Evolutionary conservation across 1,140 invertebrate species (phyloP), one percentile per base, ranked within the genome.

Genomic region (Macrotrachela quadricornifera): DNA sequence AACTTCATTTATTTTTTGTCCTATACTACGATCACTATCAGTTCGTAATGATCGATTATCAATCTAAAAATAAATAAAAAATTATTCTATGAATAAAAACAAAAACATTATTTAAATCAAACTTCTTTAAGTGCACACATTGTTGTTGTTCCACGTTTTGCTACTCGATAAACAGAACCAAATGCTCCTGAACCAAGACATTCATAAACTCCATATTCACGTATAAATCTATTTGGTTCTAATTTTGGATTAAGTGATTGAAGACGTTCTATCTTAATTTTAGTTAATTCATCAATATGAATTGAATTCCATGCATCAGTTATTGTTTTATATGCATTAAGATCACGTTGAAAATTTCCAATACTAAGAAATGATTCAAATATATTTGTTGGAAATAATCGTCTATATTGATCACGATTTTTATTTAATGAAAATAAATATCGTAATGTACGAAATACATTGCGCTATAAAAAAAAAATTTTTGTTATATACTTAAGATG

Each of bases 131-230:
- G 8, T 30, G 21, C 21, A 30, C 21, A 30, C 2, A 30, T 8
- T 30, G 21, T 30, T 30, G 21, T 30, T 30, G 21, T 30, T 4
- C 21, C 21, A 30, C 21, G 21, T 30, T 8, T 2, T 4, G 8
- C 21, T 4, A 71, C 70, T 61, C 70, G 71, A 55, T 69, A 71
- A 10, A 72, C 71, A 46, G 64, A 66, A 6, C 71, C 71, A 60
- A 72, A 72, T 9, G 69, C 69, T 12, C 71, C 71, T n/a, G 61
- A 62, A 6, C 71, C 71, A 18, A 72, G 57, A 30, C 68, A 58
- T 58, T 72, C 70, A 57, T 72, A 64, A n/a, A 72, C 63, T 39
- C 64, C 66, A 57, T 70, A 72, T 8, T 72, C 69, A 10, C 63
- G 63, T n/a, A 71, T 68, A 57, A 62, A 64, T n/a, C 64, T 57